phyloP scores from a whole-genome alignment of 2,888 invertebrate species.

The Polydrusus cervinus region DNA sequence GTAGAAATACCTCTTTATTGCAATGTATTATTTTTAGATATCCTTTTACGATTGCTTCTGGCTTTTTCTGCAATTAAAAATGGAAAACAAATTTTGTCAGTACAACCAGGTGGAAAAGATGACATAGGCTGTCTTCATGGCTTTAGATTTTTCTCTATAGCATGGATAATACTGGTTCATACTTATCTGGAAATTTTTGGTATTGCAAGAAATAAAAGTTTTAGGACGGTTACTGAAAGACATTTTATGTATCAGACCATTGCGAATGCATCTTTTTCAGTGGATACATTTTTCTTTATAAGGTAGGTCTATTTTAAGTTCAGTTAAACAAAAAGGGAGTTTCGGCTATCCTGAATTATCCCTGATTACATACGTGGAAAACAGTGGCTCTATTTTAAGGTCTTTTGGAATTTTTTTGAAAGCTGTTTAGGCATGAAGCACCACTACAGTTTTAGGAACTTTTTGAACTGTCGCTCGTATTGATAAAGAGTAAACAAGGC shows the following conservation, averaged over 20 bases:
- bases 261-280: constrained; percentile 89
- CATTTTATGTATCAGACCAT: constrained; percentile 87
- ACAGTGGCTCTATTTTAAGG: too few species aligned
- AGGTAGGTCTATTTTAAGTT: constrained; percentile 73
- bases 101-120: constrained; percentile 78
- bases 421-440: too few species aligned
- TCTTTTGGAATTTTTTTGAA: too few species aligned
- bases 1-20: constrained; percentile 20
- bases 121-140: constrained; percentile 86
- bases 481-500: too few species aligned
- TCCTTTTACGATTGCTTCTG: constrained; percentile 77
- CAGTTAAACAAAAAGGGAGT: too few species aligned
- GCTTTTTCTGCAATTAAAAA: constrained; percentile 86
- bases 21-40: constrained; percentile 70
- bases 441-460: too few species aligned
- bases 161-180: constrained; percentile 90
- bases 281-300: constrained; percentile 91
- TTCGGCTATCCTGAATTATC: too few species aligned
- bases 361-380: too few species aligned
- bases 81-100: constrained; percentile 82
- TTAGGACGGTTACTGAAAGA: constrained; percentile 82
- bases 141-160: constrained; percentile 83
- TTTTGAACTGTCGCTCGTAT: too few species aligned
- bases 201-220: constrained; percentile 83
- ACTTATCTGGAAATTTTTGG: constrained; percentile 88